Percentiles rank a stretch among this genome's conserved stretches.
Evolutionary conservation across 2,797 vertebrate genomes (phyloP).

Genomic region (Sciaenops ocellatus): DNA sequence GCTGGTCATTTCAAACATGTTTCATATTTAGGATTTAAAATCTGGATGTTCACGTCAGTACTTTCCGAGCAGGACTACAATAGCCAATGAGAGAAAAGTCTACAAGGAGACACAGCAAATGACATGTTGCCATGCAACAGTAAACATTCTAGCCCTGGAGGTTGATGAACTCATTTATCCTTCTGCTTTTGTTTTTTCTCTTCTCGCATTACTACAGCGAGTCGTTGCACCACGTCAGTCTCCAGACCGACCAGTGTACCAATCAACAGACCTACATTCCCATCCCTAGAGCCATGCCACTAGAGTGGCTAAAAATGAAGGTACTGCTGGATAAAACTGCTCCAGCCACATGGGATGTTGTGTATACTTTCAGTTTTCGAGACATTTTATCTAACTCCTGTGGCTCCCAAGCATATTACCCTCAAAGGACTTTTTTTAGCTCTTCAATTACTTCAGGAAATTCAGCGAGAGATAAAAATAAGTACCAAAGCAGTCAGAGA

Average conservation of each 20-base stretch:
- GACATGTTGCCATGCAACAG: too few relatives aligned
- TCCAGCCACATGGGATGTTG: slow-evolving; percentile 40
- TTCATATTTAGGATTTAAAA: too few relatives aligned
- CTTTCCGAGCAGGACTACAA: too few relatives aligned
- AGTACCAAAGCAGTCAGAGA: slow-evolving; percentile 59
- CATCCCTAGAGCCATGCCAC: neutral
- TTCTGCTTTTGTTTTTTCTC: too few relatives aligned
- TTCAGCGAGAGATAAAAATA: slow-evolving; percentile 66
- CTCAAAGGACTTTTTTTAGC: slow-evolving; percentile 54
- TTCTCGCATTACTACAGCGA: too few relatives aligned
- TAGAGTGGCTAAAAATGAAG: neutral
- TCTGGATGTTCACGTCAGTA: too few relatives aligned
- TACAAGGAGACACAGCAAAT: too few relatives aligned
- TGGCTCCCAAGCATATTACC: slow-evolving; percentile 47
- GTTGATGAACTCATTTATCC: too few relatives aligned
- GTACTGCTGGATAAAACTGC: slow-evolving; percentile 38
- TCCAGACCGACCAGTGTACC: neutral
- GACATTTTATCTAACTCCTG: slow-evolving; percentile 66
- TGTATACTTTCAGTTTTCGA: slow-evolving; percentile 53
- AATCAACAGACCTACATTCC: neutral
- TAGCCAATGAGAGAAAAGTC: too few relatives aligned
- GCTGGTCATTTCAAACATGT: too few relatives aligned
- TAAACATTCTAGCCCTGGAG: too few relatives aligned
- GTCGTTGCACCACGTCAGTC: too few relatives aligned
- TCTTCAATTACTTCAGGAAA: slow-evolving; percentile 67